A percentile compares a stretch with the other conserved stretches of the same genome.
Evolutionary conservation across 2,113 vertebrate genomes (phyloP).

Genomic region (Istiophorus platypterus): DNA sequence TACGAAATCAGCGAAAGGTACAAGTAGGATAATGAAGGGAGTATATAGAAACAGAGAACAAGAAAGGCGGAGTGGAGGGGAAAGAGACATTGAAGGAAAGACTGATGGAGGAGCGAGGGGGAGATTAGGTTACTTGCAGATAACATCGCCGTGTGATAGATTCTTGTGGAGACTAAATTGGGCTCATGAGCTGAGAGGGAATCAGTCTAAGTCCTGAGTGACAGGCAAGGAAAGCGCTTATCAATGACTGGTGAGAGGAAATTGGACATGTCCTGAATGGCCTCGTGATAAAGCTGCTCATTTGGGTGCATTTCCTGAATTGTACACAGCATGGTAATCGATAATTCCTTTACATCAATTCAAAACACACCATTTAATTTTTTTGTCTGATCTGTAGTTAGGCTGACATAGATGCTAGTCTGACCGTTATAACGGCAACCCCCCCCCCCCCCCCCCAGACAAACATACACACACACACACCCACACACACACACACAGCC

Average conservation of each 20-base stretch:
- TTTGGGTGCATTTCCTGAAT: conserved; percentile 65
- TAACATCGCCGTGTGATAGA: conserved; percentile 82
- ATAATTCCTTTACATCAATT: conserved; percentile 70
- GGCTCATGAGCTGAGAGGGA: conserved; percentile 77
- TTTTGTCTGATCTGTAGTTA: conserved; percentile 48
- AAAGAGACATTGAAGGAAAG: conserved; percentile 45
- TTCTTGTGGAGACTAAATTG: conserved; percentile 80
- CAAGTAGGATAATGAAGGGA: conserved; percentile 25
- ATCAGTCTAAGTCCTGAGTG: conserved; percentile 78
- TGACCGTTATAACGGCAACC: conserved; percentile 47
- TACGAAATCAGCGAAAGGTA: conserved; percentile 2
- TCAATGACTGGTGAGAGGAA: conserved; percentile 69
- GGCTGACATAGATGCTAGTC: conserved; percentile 53
- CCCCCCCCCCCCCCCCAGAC: background rate
- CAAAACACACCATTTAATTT: conserved; percentile 53
- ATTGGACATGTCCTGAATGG: conserved; percentile 70
- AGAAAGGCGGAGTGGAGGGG: conserved; percentile 8
- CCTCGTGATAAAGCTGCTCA: conserved; percentile 72
- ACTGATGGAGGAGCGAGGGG: conserved; percentile 67
- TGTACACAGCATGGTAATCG: conserved; percentile 37
- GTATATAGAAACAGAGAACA: conserved; percentile 21
- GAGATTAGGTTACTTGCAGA: conserved; percentile 74
- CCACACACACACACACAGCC: background rate
- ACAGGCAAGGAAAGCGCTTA: conserved; percentile 70
- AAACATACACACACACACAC: no score